phyloP scores from a whole-genome alignment of 2,888 invertebrate genomes.

The Fabriciana adippe region DNA sequence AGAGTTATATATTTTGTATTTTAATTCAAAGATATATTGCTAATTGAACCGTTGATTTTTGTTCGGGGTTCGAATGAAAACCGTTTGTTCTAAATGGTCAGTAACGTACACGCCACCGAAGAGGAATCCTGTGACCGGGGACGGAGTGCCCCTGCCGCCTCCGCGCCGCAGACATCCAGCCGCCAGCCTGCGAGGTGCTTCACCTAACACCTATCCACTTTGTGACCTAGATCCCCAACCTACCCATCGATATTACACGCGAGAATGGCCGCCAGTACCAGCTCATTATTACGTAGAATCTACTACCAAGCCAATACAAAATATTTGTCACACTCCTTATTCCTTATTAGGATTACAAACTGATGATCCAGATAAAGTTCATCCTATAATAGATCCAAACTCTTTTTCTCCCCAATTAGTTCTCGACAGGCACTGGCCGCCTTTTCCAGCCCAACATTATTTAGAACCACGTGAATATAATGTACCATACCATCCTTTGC shows the following conservation, averaged over 20 bases:
- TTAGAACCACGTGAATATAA: slow-evolving; percentile 65
- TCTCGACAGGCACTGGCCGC: slow-evolving; percentile 73
- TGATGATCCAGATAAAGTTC: slow-evolving; percentile 60
- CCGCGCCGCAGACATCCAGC: slow-evolving; percentile 75
- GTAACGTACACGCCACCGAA: slow-evolving; percentile 77
- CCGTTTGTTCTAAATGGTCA: slow-evolving; percentile 77
- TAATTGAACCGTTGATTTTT: slow-evolving; percentile 26
- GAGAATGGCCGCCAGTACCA: slow-evolving; percentile 69
- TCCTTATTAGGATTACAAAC: slow-evolving; percentile 71
- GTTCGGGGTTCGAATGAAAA: slow-evolving; percentile 64
- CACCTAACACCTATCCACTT: slow-evolving; percentile 48
- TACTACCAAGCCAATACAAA: slow-evolving; percentile 57
- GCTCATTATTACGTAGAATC: slow-evolving; percentile 74
- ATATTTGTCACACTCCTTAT: slow-evolving; percentile 61
- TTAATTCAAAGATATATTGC: background rate
- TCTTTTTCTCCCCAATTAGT: slow-evolving; percentile 67
- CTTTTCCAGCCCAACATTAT: slow-evolving; percentile 75
- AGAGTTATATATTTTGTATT: background rate
- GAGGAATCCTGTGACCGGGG: slow-evolving; percentile 85
- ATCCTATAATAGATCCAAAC: slow-evolving; percentile 66
- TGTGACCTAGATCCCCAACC: slow-evolving; percentile 61
- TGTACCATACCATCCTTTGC: slow-evolving; percentile 64
- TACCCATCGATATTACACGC: slow-evolving; percentile 68
- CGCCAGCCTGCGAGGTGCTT: slow-evolving; percentile 78
- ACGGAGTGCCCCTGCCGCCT: slow-evolving; percentile 81